A percentile compares a stretch with the other conserved stretches of the same genome.
Conservation (phyloP, 2,113 vertebrate genomes). For the Tauraco erythrolophus region DNA sequence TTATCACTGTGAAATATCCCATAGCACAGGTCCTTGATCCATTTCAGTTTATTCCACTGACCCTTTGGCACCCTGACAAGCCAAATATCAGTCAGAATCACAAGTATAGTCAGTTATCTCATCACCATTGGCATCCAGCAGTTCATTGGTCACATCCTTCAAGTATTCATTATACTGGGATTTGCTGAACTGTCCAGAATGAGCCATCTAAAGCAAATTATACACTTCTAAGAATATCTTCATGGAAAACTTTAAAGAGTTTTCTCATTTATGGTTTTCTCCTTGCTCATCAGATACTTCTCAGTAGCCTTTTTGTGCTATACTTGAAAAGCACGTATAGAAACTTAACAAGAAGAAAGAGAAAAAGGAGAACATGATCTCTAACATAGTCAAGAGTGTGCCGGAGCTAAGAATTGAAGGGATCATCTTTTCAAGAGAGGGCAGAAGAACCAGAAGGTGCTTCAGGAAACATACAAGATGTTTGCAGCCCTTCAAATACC, state of each 20-base stretch:
- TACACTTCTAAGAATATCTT: conserved; percentile 1
- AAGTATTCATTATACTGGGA: neutral
- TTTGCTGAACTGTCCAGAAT: conserved; percentile 6
- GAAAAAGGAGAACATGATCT: neutral
- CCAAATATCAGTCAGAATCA: neutral
- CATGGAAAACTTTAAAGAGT: neutral
- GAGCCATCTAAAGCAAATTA: conserved; percentile 13
- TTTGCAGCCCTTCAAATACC: neutral
- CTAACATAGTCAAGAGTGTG: neutral
- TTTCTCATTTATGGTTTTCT: neutral
- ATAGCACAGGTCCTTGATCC: neutral
- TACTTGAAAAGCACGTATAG: neutral
- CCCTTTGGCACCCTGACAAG: neutral
- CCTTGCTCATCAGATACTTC: neutral
- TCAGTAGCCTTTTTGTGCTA: neutral
- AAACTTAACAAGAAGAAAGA: neutral
- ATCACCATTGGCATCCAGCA: neutral
- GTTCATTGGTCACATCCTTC: neutral
- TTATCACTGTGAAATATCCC: neutral
- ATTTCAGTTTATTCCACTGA: conserved; percentile 2
- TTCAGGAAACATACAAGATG: neutral
- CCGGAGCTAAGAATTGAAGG: neutral
- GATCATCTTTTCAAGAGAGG: neutral
- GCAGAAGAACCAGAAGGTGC: neutral
- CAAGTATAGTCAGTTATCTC: neutral